These are phyloP conservation scores for Anagrus nilaparvatae DNA, from an alignment of 1,140 invertebrate genomes.

Conservation along the genomic window DNA sequence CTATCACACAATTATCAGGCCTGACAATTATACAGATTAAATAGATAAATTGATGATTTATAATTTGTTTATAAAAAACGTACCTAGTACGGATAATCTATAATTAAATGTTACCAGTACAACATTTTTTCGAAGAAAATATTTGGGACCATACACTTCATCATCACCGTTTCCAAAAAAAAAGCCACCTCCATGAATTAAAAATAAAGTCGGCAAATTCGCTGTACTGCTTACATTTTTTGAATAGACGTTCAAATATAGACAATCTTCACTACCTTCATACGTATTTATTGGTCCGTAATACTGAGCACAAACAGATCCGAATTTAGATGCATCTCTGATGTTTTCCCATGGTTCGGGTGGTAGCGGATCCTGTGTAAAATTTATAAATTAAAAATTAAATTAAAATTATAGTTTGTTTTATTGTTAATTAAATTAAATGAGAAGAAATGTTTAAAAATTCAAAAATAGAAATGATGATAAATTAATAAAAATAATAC, in stretches of 20 bases:
- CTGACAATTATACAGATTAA: too few relatives aligned
- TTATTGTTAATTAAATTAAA: too few relatives aligned
- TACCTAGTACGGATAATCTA: slow-evolving; percentile 47
- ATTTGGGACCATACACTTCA: slow-evolving; percentile 37
- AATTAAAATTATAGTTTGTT: too few relatives aligned
- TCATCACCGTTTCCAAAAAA: slow-evolving; percentile 37
- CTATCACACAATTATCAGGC: too few relatives aligned
- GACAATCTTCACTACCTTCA: slow-evolving; percentile 57
- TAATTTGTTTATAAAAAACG: too few relatives aligned
- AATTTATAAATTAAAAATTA: too few relatives aligned
- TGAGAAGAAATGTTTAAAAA: too few relatives aligned
- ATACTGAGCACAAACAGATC: slow-evolving; percentile 41
- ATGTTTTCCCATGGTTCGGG: slow-evolving; percentile 44
- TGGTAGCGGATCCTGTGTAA: slow-evolving; percentile 48
- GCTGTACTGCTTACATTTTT: slow-evolving; percentile 33
- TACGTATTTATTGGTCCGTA: slow-evolving; percentile 13
- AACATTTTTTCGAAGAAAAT: slow-evolving; percentile 42
- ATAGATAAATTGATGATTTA: too few relatives aligned
- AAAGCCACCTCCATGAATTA: slow-evolving; percentile 59
- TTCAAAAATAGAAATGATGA: too few relatives aligned
- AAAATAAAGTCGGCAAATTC: slow-evolving; percentile 51
- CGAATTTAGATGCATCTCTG: slow-evolving; percentile 44
- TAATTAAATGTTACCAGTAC: slow-evolving; percentile 52
- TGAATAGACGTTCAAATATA: slow-evolving; percentile 74
- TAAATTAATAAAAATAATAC: too few relatives aligned